phyloP scores from a whole-genome alignment of 2,888 invertebrate genomes.

The Petrolisthes cinctipes region DNA sequence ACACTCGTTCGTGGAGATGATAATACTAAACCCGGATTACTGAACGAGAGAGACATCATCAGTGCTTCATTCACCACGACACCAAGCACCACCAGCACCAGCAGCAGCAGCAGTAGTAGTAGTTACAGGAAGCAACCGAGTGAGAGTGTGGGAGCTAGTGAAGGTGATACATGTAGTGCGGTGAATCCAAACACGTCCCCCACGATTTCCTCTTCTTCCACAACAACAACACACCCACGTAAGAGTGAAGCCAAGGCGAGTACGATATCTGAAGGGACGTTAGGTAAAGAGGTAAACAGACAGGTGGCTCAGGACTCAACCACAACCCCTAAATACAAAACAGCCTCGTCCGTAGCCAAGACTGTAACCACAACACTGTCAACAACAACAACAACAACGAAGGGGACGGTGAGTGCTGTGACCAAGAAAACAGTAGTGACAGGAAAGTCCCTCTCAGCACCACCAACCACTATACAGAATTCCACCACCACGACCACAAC shows the following conservation, averaged over 20 bases:
- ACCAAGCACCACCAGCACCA: background rate
- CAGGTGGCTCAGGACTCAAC: background rate
- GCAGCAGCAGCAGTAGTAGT: background rate
- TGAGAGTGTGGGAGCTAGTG: background rate
- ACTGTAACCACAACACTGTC: background rate
- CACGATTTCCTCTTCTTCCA: no score
- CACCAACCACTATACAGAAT: background rate
- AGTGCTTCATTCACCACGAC: no score
- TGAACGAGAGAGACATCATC: background rate
- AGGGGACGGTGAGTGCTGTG: background rate
- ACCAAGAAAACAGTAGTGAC: background rate
- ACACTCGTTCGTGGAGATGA: background rate
- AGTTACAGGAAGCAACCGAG: background rate
- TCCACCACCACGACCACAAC: slow-evolving; percentile 9
- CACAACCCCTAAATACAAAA: background rate
- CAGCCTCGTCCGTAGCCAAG: background rate
- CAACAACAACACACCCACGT: no score
- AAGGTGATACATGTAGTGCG: background rate
- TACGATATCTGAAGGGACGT: background rate
- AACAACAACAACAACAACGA: background rate
- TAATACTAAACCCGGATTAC: background rate
- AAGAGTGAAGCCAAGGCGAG: no score
- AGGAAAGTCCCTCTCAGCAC: background rate
- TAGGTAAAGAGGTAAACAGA: background rate
- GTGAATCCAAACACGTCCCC: no score